phyloP scores from a whole-genome alignment of 2,888 invertebrate genomes.

The Ectemnius lituratus region DNA sequence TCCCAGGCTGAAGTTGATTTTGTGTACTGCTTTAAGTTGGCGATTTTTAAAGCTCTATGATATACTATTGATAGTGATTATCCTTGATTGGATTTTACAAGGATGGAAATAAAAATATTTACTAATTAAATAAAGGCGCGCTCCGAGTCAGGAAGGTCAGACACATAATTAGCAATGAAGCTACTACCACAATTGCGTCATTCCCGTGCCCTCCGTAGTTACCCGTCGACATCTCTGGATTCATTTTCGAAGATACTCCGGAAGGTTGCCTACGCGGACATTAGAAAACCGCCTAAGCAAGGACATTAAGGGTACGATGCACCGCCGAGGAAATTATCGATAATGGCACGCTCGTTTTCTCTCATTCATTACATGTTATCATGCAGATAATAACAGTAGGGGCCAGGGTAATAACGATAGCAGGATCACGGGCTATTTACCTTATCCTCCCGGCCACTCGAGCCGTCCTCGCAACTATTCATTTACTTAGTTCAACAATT shows the following conservation, averaged over 20 bases:
- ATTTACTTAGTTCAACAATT: conserved; percentile 54
- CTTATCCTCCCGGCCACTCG: conserved; percentile 44
- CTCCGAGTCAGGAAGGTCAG: too few relatives aligned
- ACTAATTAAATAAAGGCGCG: too few relatives aligned
- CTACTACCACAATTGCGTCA: too few relatives aligned
- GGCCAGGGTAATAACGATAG: conserved; percentile 55
- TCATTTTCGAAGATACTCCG: conserved; percentile 39
- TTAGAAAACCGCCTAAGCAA: conserved; percentile 62
- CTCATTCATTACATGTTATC: conserved; percentile 64
- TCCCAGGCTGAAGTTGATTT: neutral
- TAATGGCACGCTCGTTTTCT: conserved; percentile 63
- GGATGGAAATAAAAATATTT: too few relatives aligned
- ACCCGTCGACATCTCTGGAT: conserved; percentile 24
- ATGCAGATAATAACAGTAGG: conserved; percentile 58
- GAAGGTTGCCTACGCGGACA: conserved; percentile 34
- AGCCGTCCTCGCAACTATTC: conserved; percentile 37
- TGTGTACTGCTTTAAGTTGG: too few relatives aligned
- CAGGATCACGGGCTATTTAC: conserved; percentile 54
- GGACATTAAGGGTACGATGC: conserved; percentile 60
- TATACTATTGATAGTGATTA: too few relatives aligned
- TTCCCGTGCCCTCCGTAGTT: too few relatives aligned
- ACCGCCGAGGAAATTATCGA: conserved; percentile 63
- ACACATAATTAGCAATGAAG: too few relatives aligned
- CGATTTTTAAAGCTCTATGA: too few relatives aligned
- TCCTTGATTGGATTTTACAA: too few relatives aligned